Evolutionary conservation across 1,140 invertebrate genomes (phyloP).

Genomic region (Lepidotrigona ventralis): DNA sequence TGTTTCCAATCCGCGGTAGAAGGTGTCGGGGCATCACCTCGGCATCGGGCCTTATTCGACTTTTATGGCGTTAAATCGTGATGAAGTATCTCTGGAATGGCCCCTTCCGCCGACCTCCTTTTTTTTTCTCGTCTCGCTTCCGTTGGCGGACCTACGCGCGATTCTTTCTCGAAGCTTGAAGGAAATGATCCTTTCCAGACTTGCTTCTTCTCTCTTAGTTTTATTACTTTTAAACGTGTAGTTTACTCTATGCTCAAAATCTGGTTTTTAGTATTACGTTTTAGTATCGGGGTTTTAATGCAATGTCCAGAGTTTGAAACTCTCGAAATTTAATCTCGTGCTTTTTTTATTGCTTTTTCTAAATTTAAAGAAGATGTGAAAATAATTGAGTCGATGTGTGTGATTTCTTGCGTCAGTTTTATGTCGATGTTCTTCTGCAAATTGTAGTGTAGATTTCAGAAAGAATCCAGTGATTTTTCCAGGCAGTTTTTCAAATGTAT

Average conservation of each 20-base stretch:
- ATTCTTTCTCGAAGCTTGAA: slow-evolving; percentile 27
- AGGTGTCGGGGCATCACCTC: slow-evolving; percentile 53
- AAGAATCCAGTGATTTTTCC: too few relatives aligned
- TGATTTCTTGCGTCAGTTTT: too few relatives aligned
- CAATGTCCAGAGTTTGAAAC: background rate
- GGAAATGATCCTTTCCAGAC: background rate
- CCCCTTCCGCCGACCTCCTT: slow-evolving; percentile 11
- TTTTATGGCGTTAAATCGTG: slow-evolving; percentile 70
- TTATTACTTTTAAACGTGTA: background rate
- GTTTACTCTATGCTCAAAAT: background rate
- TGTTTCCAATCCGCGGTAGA: slow-evolving; percentile 71
- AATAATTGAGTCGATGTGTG: background rate
- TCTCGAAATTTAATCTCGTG: background rate
- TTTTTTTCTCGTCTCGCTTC: background rate
- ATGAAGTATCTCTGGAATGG: slow-evolving; percentile 62
- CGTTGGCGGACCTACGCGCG: background rate
- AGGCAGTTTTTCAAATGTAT: too few relatives aligned
- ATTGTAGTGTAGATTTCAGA: too few relatives aligned
- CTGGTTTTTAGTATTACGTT: too few relatives aligned
- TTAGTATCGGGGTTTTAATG: background rate
- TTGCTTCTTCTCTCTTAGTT: background rate
- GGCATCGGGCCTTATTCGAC: slow-evolving; percentile 66
- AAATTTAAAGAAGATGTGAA: background rate
- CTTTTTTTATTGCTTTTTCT: background rate
- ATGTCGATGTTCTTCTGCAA: too few relatives aligned